Percentiles rank a stretch among this genome's conserved stretches.
Evolutionary conservation across 2,797 vertebrate genomes (phyloP).

Genomic region (Cirrhinus mrigala): DNA sequence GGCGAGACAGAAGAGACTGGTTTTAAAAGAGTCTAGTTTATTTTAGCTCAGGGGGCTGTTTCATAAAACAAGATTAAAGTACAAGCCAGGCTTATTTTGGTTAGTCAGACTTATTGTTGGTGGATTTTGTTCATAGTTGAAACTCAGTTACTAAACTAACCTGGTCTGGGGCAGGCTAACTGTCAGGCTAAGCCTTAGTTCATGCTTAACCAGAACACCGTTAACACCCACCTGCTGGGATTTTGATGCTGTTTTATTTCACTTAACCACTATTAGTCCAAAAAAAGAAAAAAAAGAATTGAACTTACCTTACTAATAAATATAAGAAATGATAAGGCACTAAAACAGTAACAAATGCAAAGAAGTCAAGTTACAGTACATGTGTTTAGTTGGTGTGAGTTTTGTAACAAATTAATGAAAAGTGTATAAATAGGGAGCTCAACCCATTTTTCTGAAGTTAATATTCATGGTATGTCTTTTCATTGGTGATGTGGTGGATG

Average conservation of each 20-base stretch:
- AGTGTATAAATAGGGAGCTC: too few relatives aligned
- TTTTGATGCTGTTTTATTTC: background rate
- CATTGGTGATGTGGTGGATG: too few relatives aligned
- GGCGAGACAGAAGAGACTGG: too few relatives aligned
- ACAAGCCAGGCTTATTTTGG: too few relatives aligned
- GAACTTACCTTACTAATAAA: background rate
- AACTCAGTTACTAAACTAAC: slow-evolving; percentile 13
- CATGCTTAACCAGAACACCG: background rate
- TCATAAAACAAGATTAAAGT: too few relatives aligned
- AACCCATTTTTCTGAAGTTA: too few relatives aligned
- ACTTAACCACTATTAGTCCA: background rate
- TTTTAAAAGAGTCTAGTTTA: too few relatives aligned
- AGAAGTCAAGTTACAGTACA: too few relatives aligned
- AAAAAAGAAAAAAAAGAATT: background rate
- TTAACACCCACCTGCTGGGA: background rate
- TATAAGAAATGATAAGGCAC: background rate
- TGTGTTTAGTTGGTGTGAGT: background rate
- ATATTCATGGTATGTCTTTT: too few relatives aligned
- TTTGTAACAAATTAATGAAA: too few relatives aligned
- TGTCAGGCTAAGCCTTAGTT: slow-evolving; percentile 15
- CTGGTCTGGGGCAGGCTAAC: background rate
- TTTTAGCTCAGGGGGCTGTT: too few relatives aligned
- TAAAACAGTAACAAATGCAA: background rate
- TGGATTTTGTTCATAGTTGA: background rate
- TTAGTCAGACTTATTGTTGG: too few relatives aligned